Evolutionary conservation across 2,797 vertebrate genomes (phyloP).

Genomic region (Chrysocyon brachyurus): DNA sequence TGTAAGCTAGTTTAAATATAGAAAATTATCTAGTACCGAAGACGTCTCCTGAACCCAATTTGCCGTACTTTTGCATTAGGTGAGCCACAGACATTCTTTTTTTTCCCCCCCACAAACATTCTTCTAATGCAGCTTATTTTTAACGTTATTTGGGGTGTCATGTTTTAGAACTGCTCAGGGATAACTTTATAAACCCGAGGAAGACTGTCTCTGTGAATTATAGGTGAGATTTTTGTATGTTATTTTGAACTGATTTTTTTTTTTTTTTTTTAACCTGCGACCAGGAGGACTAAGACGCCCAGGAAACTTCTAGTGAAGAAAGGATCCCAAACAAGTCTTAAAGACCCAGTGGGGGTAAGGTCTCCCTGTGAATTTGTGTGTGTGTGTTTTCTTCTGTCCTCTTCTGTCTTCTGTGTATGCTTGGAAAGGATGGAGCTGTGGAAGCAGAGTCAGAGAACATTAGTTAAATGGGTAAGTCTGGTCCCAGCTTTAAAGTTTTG

Average conservation of each 20-base stretch:
- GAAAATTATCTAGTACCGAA: neutral
- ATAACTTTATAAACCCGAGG: constrained; percentile 15
- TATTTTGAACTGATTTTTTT: constrained; percentile 7
- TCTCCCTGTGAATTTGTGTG: neutral
- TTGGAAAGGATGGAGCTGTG: neutral
- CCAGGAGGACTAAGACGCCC: constrained; percentile 92
- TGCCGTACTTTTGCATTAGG: neutral
- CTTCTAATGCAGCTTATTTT: neutral
- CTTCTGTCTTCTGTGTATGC: neutral
- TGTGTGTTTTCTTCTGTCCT: neutral
- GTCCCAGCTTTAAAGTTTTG: constrained; percentile 29
- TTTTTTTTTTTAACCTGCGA: neutral
- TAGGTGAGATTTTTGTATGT: constrained; percentile 34
- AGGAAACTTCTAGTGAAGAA: constrained; percentile 91
- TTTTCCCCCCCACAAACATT: neutral
- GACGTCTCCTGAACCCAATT: neutral
- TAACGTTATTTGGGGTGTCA: neutral
- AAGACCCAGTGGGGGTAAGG: constrained; percentile 96
- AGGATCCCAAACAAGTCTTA: constrained; percentile 89
- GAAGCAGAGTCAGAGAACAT: neutral
- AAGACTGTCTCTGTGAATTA: neutral
- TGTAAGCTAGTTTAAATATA: neutral
- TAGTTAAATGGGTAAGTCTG: neutral
- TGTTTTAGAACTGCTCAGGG: constrained; percentile 22
- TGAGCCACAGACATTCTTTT: neutral